A percentile compares a stretch with the other conserved stretches of the same genome.
Evolutionary conservation across 2,797 vertebrate species (phyloP).

Genomic region (Argya squamiceps): DNA sequence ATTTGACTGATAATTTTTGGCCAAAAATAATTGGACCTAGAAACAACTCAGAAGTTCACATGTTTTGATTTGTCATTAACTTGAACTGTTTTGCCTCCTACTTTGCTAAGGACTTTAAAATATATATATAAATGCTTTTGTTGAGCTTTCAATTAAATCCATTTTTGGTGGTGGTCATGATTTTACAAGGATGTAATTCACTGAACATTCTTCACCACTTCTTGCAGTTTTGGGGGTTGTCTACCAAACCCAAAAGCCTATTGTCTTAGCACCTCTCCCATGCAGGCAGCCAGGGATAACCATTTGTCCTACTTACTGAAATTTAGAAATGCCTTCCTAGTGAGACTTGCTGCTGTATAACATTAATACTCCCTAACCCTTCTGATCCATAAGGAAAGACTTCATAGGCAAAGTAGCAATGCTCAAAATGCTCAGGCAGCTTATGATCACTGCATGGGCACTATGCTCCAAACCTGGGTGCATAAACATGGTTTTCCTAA

Average conservation of each 20-base stretch:
- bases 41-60: neutral
- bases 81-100: neutral
- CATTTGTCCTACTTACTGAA: neutral
- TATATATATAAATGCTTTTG: neutral
- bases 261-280: neutral
- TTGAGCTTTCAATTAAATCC: neutral
- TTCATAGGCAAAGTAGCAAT: neutral
- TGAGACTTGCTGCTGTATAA: neutral
- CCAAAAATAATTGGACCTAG: neutral
- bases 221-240: neutral
- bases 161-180: neutral
- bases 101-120: neutral
- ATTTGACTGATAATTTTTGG: neutral
- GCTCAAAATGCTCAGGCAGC: neutral
- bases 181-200: neutral
- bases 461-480: neutral
- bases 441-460: neutral
- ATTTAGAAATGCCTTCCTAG: neutral
- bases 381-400: neutral
- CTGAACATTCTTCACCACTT: neutral
- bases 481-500: neutral
- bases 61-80: constrained; percentile 17
- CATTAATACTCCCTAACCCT: neutral
- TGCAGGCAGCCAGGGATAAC: neutral
- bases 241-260: neutral